A percentile compares a stretch with the other conserved stretches of the same genome.
Conservation (phyloP, 2,888 invertebrate genomes). For the Malacosoma neustria region DNA sequence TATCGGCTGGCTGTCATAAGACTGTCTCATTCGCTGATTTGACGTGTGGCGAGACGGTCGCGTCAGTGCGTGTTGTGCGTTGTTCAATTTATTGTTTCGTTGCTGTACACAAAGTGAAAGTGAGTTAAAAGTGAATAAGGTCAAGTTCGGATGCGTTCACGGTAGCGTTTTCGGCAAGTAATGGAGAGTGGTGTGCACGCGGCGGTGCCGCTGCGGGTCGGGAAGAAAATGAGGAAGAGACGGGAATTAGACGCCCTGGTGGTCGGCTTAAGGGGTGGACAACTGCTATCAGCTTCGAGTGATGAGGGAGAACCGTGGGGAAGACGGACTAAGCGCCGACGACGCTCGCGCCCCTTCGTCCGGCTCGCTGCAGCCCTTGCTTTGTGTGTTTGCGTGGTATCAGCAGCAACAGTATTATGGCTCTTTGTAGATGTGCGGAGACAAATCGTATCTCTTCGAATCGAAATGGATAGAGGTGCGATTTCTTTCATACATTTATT, state of each 20-base stretch:
- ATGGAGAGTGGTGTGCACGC: constrained; percentile 76
- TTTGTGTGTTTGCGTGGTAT: constrained; percentile 77
- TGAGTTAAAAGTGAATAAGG: constrained; percentile 13
- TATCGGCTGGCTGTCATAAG: constrained; percentile 18
- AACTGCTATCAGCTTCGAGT: constrained; percentile 78
- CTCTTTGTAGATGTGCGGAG: constrained; percentile 80
- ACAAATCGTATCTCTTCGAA: constrained; percentile 77
- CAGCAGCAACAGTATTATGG: constrained; percentile 79
- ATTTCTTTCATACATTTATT: no score
- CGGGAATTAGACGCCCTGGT: constrained; percentile 84
- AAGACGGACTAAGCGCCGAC: constrained; percentile 41
- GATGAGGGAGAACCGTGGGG: constrained; percentile 74
- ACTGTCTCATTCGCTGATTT: constrained; percentile 39
- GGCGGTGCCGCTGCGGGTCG: constrained; percentile 78
- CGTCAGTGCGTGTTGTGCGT: constrained; percentile 25
- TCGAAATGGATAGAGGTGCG: constrained; percentile 79
- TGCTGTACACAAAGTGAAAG: constrained; percentile 24
- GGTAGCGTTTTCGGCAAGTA: constrained; percentile 42
- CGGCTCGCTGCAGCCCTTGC: constrained; percentile 76
- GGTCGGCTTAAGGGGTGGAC: constrained; percentile 55
- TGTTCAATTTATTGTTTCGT: constrained; percentile 2
- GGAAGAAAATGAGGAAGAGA: constrained; percentile 85
- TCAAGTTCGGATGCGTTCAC: constrained; percentile 47
- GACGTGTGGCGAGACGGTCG: constrained; percentile 14
- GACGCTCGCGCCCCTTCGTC: constrained; percentile 67